Evolutionary conservation across 2,888 invertebrate genomes (phyloP), one percentile per base, ranked within the genome.

Genomic region (Leucophenga montana): DNA sequence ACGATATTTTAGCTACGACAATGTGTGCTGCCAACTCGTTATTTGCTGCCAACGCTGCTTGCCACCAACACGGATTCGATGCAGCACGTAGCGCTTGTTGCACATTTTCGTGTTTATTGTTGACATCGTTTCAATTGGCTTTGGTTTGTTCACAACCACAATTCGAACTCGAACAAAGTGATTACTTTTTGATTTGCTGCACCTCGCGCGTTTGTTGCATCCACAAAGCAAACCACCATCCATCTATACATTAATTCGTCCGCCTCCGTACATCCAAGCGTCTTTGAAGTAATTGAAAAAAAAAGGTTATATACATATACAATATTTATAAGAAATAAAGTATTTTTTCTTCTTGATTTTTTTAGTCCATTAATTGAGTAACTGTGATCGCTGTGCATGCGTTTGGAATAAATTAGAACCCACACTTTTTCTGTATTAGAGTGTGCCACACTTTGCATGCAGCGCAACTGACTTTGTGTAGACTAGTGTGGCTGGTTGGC

Each of bases 361-460:
- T 69, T 31, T 67, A 46, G 53, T 67, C 27, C 27, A 65, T 72
- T 73, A 78, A 78, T 78, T 77, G 77, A 77, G 76, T 77, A 74
- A 71, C 76, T 74, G 53, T 69, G 73, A 73, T 71, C 68, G 70
- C 71, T 57, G 44, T 67, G 72, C 69, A 71, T 80, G 73, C 73
- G 70, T 75, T 71, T 78, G 67, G 73, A 65, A 80, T 79, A 76
- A 79, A 77, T 73, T 75, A 67, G 71, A 72, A 44, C 77, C 74
- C 76, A 77, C 73, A 44, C 74, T 61, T 39, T n/a, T 16, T 59
- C 33, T n/a, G 3, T 18, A 50, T 48, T 48, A 6, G 48, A 13
- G 6, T 50, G 16, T 50, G 50, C 50, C 50, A 50, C 50, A 50
- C 50, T 50, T n/a, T 18, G 50, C 56, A 57, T 22, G 61, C 39